Base-by-base conservation (phyloP, 2,797 vertebrate species). In the Alauda arvensis region DNA sequence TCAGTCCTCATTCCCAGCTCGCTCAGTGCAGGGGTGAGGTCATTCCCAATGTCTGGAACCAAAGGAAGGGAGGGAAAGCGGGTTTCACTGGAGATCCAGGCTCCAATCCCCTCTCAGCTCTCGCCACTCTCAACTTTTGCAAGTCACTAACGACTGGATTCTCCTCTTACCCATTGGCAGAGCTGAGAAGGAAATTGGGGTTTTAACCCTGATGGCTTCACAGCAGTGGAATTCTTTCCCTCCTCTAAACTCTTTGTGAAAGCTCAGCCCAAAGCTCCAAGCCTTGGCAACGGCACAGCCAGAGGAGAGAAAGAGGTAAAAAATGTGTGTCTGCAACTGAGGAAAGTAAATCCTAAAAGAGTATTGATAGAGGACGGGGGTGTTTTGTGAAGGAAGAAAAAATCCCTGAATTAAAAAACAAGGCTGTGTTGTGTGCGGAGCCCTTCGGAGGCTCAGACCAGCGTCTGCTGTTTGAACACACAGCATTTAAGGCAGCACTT, bases 291-390 rank as follows among this genome's bases (percentile, higher is more conserved):
- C 6, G 21, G 63, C 75, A 55, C 29, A n/a, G 46, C 59, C 57
- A 23, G 48, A n/a, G 55, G 26, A 70, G 33, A 65, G 9, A 46
- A 63, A 23, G 23, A 46, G 33, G 42, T 37, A 37, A 37, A 59
- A 59, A 78, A 62, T 1, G 1, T 8, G 16, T 33, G 37, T 8
- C 26, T 19, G 14, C 10, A 2, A 2, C 0, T 16, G 26, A 53
- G 68, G 59, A 37, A 49, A 65, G 66, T 52, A 77, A 84, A 66
- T 51, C 68, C 85, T 40, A 13, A 33, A 55, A 60, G 39, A 45
- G 49, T 48, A 29, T 24, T 24, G 78, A 12, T 14, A 39, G 75
- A 4, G 45, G n/a, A n/a, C 37, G 23, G n/a, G 9, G 13, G 9
- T 6, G 17, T 24, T 56, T 37, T 26, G 34, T 1, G 5, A 37